These are phyloP conservation scores for Platysteira castanea DNA, from an alignment of 2,113 vertebrate species.

Conservation along the genomic window DNA sequence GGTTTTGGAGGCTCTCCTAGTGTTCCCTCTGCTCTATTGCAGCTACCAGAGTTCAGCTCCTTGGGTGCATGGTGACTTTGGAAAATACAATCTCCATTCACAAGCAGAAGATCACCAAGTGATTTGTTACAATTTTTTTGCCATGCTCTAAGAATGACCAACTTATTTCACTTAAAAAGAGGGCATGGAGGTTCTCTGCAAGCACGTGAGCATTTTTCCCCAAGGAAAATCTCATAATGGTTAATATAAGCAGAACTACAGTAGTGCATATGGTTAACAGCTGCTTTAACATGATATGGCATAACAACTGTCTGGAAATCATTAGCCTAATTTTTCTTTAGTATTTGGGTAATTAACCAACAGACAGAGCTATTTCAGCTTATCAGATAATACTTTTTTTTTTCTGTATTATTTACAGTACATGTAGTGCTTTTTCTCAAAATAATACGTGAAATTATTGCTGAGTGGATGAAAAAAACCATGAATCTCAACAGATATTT, in stretches of 20 bases:
- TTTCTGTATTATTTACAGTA: conserved; percentile 6
- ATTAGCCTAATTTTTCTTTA: conserved; percentile 51
- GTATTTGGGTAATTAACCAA: conserved; percentile 50
- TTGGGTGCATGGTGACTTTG: not conserved
- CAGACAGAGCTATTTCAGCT: conserved; percentile 42
- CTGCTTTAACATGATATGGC: conserved; percentile 60
- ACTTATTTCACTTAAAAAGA: conserved; percentile 40
- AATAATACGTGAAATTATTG: not conserved
- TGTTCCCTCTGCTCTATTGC: not conserved
- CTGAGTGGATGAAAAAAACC: not conserved
- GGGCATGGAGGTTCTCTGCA: conserved; percentile 16
- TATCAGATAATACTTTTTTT: conserved; percentile 5
- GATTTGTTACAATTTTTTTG: conserved; percentile 48
- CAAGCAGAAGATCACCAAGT: not conserved
- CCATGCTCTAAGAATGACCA: conserved; percentile 2
- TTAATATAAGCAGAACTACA: conserved; percentile 53
- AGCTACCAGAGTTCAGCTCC: not conserved
- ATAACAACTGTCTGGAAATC: conserved; percentile 58
- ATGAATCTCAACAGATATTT: conserved; percentile 12
- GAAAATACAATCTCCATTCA: not conserved
- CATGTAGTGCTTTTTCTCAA: not conserved
- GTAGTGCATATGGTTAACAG: conserved; percentile 67
- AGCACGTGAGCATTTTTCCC: conserved; percentile 22
- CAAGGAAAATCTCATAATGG: conserved; percentile 54
- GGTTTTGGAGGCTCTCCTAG: not conserved